A percentile compares a stretch with the other conserved stretches of the same genome.
Conservation (phyloP, 2,113 vertebrate genomes). For the Misgurnus anguillicaudatus region DNA sequence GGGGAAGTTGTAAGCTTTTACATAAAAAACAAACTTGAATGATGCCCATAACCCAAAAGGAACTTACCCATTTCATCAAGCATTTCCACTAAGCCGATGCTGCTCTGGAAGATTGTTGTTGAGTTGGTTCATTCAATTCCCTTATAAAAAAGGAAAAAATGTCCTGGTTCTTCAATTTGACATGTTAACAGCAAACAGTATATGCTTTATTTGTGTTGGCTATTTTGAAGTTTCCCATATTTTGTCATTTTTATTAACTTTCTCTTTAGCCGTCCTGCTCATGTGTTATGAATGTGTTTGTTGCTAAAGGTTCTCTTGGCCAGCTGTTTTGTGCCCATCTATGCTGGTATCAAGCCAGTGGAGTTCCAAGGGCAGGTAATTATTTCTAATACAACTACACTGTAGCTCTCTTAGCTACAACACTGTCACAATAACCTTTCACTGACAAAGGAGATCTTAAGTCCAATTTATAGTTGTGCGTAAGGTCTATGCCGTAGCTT, state of each 20-base stretch:
- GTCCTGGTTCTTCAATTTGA: neutral
- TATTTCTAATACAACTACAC: neutral
- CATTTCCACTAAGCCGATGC: neutral
- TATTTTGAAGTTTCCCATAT: conserved; percentile 3
- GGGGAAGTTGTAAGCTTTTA: too few species aligned
- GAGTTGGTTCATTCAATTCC: conserved; percentile 4
- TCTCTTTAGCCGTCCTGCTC: neutral
- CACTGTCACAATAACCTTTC: neutral
- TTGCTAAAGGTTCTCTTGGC: conserved; percentile 81
- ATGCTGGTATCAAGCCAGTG: conserved; percentile 82
- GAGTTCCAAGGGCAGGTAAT: conserved; percentile 88
- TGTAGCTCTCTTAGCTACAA: conserved; percentile 2
- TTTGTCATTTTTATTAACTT: neutral
- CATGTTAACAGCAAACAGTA: neutral
- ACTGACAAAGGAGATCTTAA: neutral
- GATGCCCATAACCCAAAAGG: conserved; percentile 1
- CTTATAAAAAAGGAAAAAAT: conserved; percentile 12
- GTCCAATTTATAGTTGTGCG: too few species aligned
- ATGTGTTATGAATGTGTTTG: conserved; percentile 13
- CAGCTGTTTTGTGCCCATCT: conserved; percentile 88
- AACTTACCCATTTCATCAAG: conserved; percentile 3
- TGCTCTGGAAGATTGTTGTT: conserved; percentile 10
- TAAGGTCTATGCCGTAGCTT: too few species aligned
- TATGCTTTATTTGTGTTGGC: neutral
- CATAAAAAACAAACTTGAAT: too few species aligned